Base-by-base conservation (phyloP, 2,113 vertebrate species). In the Potamarius usumacintae region DNA sequence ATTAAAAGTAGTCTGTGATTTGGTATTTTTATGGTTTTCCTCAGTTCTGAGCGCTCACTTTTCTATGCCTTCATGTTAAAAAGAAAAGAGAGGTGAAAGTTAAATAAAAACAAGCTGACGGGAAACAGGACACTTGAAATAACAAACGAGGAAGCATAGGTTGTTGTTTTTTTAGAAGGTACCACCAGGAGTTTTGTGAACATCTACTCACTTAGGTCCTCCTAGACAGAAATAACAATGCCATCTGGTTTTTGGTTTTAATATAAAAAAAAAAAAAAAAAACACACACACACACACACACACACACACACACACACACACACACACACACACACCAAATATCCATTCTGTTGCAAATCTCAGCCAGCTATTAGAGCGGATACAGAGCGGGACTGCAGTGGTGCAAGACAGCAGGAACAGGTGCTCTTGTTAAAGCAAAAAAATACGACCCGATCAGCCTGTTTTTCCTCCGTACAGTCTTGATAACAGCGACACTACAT, bases 281-380 rank as follows among this genome's bases (percentile, higher is more conserved):
- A 77, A 50, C 7, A 55, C 34, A 34, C 34, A 34, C 34, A 34
- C 34, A 34, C 34, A 34, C 34, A 34, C 34, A 34, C 34, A 34
- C 34, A 34, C 34, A 34, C 34, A 34, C 34, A 34, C 34, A 34
- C 34, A 34, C 34, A 34, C 34, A 34, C 34, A 34, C 34, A 34
- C 34, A 42, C 34, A 42, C 34, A 42, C 34, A 42, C 34, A 42
- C 34, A 42, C 34, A 52, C 71, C 18, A 48, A 74, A 74, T 74
- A 77, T 77, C 74, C 48, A 25, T 77, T 52, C 74, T 77, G 22
- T n/a, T 77, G 74, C 11, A 77, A 77, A 77, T 52, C n/a, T 79
- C 77, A 30, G 77, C 14, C 53, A 27, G 52, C 7, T 57, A 79
- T 17, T 79, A 57, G 52, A 79, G n/a, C 25, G 17, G 77, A 79